Evolutionary conservation across 2,113 vertebrate species (phyloP).

Genomic region (Callocephalon fimbriatum): DNA sequence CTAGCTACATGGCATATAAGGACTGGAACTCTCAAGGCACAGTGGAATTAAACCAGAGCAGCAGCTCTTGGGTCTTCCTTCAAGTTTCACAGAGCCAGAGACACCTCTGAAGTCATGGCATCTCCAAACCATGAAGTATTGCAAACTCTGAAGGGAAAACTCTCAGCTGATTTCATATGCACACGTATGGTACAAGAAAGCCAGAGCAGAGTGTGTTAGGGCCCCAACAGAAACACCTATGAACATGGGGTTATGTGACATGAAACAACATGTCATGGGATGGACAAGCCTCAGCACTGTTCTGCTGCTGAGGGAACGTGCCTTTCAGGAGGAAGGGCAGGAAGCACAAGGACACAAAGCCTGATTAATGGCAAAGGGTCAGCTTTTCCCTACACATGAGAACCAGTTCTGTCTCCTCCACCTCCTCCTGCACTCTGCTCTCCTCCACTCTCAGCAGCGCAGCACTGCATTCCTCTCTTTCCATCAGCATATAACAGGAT

Average conservation of each 20-base stretch:
- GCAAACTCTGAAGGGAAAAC: background rate
- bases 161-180: background rate
- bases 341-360: background rate
- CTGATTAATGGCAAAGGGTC: background rate
- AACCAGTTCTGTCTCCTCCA: background rate
- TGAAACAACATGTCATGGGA: background rate
- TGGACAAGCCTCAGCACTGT: background rate
- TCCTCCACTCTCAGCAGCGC: background rate
- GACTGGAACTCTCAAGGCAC: background rate
- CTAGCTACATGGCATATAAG: background rate
- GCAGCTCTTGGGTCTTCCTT: background rate
- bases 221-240: background rate
- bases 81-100: background rate
- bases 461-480: background rate
- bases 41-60: background rate
- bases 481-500: fast-evolving
- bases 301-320: background rate
- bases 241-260: fast-evolving
- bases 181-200: background rate
- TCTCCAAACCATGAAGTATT: background rate
- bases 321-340: background rate
- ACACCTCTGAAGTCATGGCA: background rate
- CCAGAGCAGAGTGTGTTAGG: background rate
- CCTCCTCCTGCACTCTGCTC: background rate
- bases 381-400: background rate